Base-by-base conservation (phyloP, 1,140 invertebrate genomes). In the Lordiphosa stackelbergi region DNA sequence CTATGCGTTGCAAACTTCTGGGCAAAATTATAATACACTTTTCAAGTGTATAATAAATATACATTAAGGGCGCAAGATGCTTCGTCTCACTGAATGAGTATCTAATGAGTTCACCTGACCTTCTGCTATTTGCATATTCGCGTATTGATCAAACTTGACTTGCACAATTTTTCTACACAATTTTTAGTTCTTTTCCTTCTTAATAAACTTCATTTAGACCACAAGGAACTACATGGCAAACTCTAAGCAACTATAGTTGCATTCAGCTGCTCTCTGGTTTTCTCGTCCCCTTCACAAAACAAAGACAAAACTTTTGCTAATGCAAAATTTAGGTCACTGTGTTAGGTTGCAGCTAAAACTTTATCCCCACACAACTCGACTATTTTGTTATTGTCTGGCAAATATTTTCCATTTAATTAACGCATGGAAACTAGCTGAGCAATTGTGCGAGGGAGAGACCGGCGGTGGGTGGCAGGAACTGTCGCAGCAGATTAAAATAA, bases 381-480 rank as follows among this genome's bases (percentile, higher is more conserved):
- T 36, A 49, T 37, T 35, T 37, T 35, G 47, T 37, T 37, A 38
- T 63, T 60, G 74, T 83, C 43, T 46, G 43, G 77, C 72, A 72
- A 81, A 81, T 81, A 83, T 81, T 83, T 81, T 83, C 72, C 72
- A 69, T 81, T 81, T 81, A 81, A 81, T 81, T 81, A 81, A 83
- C 78, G 75, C 64, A 83, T 71, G 75, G 54, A 68, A 75, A 74
- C 71, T 71, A 58, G 66, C 62, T 60, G 45, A 4, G 36, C 28
- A 28, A 24, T 31, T 12, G 13, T 12, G 22, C 37, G 10, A 6
- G 3, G 3, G 19, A 8, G 7, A n/a, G 10, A 6, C 19, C 3
- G 19, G 35, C 5, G 6, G 5, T 12, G 40, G 13, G 16, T 40
- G 55, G 53, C 57, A 36, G 43, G 28, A 41, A 46, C 77, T 71